These are phyloP conservation scores for Lordiphosa stackelbergi DNA, from an alignment of 1,140 invertebrate species.

Conservation along the genomic window DNA sequence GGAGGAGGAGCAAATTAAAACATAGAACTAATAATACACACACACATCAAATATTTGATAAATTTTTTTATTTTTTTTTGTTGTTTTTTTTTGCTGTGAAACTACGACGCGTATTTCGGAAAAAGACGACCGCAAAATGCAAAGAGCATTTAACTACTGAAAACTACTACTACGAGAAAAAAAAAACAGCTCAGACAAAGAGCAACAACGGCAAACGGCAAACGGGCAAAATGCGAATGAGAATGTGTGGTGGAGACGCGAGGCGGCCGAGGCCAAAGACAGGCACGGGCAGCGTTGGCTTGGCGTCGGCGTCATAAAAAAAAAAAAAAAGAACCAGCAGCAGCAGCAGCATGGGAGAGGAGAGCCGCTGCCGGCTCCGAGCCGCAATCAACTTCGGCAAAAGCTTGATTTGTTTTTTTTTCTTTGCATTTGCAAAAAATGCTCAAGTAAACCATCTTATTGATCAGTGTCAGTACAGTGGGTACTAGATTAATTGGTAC, in stretches of 20 bases:
- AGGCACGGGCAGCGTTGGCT: too few species aligned
- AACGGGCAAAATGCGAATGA: constrained; percentile 20
- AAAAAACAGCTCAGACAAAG: constrained; percentile 40
- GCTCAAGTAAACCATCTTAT: too few species aligned
- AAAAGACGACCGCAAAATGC: constrained; percentile 69
- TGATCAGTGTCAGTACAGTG: too few species aligned
- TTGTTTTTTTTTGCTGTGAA: constrained; percentile 35
- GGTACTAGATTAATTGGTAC: too few species aligned
- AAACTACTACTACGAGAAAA: constrained; percentile 22
- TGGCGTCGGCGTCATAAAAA: constrained; percentile 4
- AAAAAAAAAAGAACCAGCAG: too few species aligned
- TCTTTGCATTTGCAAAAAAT: too few species aligned
- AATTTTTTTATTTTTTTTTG: constrained; percentile 11
- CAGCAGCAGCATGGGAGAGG: too few species aligned
- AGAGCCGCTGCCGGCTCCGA: too few species aligned
- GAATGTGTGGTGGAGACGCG: constrained; percentile 16
- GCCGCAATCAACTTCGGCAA: too few species aligned
- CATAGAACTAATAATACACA: constrained; percentile 1
- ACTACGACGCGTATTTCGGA: constrained; percentile 65
- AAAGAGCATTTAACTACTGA: constrained; percentile 68
- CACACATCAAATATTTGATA: constrained; percentile 11
- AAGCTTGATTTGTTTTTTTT: too few species aligned
- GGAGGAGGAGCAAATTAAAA: constrained; percentile 1
- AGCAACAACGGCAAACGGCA: constrained; percentile 21
- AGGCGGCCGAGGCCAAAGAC: too few species aligned